These are phyloP conservation scores for Yponomeuta evonymella DNA, from an alignment of 2,888 invertebrate genomes.

Conservation along the genomic window DNA sequence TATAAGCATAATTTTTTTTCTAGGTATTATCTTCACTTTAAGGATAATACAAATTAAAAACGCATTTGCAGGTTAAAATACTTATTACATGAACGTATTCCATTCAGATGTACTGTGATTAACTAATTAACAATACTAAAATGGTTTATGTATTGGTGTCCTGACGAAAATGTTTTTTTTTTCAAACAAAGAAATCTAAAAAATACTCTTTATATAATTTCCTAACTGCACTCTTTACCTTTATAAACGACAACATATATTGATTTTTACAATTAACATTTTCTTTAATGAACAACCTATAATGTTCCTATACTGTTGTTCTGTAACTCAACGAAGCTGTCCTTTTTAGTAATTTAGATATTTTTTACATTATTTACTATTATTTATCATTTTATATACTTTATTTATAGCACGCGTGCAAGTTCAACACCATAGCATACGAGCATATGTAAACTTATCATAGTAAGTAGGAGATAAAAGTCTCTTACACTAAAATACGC, in stretches of 20 bases:
- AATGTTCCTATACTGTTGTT: neutral
- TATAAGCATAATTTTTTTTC: too few species aligned
- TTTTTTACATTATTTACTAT: neutral
- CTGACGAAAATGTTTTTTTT: too few species aligned
- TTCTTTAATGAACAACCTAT: neutral
- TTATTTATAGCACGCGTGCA: conserved; percentile 60
- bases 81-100: neutral
- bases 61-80: too few species aligned
- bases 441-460: conserved; percentile 47
- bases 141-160: too few species aligned
- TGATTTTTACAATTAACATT: neutral
- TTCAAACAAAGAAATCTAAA: too few species aligned
- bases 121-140: neutral
- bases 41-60: too few species aligned
- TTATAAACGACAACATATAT: neutral
- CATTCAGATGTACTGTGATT: conserved; percentile 4
- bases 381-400: neutral
- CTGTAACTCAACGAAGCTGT: neutral
- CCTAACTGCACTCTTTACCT: neutral
- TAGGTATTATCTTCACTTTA: too few species aligned
- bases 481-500: conserved; percentile 33
- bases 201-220: neutral
- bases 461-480: conserved; percentile 55
- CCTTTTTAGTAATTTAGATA: neutral
- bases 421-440: conserved; percentile 64